Evolutionary conservation across 2,797 vertebrate species (phyloP).

Genomic region (Phalanger gymnotis): DNA sequence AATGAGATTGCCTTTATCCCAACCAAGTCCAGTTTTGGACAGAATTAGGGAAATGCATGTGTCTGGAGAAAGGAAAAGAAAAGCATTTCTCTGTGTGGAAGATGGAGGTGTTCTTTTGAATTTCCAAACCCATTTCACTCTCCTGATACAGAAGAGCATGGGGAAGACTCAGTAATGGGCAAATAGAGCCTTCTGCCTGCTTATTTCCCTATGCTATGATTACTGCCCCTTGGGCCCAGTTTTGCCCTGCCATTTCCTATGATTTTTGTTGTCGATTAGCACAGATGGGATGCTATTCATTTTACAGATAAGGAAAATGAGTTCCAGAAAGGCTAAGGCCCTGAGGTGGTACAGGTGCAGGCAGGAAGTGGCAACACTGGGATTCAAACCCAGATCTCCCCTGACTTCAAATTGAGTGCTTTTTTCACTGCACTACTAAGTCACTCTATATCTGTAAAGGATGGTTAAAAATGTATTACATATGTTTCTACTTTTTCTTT

Average conservation of each 20-base stretch:
- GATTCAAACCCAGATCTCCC: background rate
- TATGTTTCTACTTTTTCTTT: background rate
- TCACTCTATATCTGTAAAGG: background rate
- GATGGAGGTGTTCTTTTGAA: background rate
- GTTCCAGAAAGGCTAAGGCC: background rate
- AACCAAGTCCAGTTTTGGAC: background rate
- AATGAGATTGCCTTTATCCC: background rate
- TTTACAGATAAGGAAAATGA: background rate
- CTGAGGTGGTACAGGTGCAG: background rate
- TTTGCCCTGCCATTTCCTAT: constrained; percentile 16
- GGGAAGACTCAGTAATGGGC: background rate
- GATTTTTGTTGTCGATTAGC: background rate
- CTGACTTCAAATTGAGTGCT: background rate
- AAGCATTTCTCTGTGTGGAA: background rate
- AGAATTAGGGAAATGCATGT: background rate
- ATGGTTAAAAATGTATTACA: background rate
- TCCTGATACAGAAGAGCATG: background rate
- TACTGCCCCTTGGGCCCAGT: background rate
- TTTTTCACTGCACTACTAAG: background rate
- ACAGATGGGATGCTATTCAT: background rate
- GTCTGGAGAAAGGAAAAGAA: background rate
- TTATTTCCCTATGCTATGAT: constrained; percentile 4
- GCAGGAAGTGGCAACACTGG: background rate
- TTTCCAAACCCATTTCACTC: background rate
- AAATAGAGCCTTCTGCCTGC: background rate